A percentile compares a stretch with the other conserved stretches of the same genome.
These are phyloP conservation scores for Troilus luridus DNA, from an alignment of 2,888 invertebrate genomes.

Conservation along the genomic window DNA sequence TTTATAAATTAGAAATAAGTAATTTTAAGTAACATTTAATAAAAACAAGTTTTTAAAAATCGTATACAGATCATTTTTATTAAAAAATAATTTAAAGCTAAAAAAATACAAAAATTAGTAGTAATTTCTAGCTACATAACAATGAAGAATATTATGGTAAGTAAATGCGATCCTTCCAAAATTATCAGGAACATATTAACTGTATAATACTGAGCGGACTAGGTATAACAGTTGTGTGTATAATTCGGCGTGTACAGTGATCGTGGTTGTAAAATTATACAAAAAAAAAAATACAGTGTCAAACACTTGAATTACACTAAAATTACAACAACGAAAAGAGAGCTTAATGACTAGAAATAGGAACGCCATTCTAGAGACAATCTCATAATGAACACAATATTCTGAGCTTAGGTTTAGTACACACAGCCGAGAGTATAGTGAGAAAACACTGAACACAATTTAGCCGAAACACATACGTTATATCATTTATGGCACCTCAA, in stretches of 20 bases:
- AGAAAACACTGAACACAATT: conserved; percentile 47
- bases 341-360: conserved; percentile 58
- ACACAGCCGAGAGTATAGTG: conserved; percentile 51
- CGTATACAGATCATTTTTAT: conserved; percentile 40
- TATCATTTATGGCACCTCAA: conserved; percentile 51
- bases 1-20: background rate
- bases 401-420: conserved; percentile 40
- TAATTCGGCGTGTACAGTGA: background rate
- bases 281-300: background rate
- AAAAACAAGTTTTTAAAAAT: conserved; percentile 16
- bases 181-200: conserved; percentile 16
- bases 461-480: background rate
- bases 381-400: conserved; percentile 52
- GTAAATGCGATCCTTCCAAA: background rate
- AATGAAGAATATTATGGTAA: conserved; percentile 40
- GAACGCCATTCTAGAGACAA: conserved; percentile 55
- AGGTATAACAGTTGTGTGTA: background rate
- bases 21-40: conserved; percentile 42
- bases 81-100: conserved; percentile 49
- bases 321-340: background rate
- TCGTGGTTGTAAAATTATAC: background rate
- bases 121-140: background rate
- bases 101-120: conserved; percentile 40
- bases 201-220: conserved; percentile 46
- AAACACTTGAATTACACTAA: background rate